Conservation (phyloP, 2,888 invertebrate genomes). For the Lasioglossum vierecki region DNA sequence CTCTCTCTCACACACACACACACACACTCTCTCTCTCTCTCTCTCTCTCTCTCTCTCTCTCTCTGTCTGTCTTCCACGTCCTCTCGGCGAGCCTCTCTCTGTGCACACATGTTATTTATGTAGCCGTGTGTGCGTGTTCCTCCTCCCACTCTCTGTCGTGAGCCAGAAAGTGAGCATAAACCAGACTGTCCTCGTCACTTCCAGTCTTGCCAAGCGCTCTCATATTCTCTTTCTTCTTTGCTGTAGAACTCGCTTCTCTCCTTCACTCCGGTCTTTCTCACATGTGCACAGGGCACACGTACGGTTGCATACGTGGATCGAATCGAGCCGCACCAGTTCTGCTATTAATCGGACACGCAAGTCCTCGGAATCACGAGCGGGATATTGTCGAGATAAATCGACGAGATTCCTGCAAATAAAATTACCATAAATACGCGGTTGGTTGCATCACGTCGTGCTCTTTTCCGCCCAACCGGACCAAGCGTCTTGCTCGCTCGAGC, state of each 20-base stretch:
- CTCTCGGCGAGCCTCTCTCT: constrained; percentile 18
- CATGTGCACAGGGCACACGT: neutral
- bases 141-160: constrained; percentile 58
- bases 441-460: constrained; percentile 40
- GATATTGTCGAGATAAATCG: constrained; percentile 52
- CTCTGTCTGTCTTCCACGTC: neutral
- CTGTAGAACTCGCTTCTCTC: neutral
- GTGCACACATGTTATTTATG: constrained; percentile 49
- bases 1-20: constrained; percentile 22
- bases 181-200: constrained; percentile 41
- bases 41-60: constrained; percentile 33
- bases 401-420: constrained; percentile 54
- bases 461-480: constrained; percentile 20
- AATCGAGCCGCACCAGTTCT: constrained; percentile 37
- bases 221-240: constrained; percentile 13
- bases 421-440: constrained; percentile 49
- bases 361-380: constrained; percentile 55
- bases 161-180: constrained; percentile 58
- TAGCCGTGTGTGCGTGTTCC: constrained; percentile 55
- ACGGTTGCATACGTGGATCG: neutral
- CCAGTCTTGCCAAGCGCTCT: constrained; percentile 5
- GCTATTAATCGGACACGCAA: constrained; percentile 59
- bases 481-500: neutral
- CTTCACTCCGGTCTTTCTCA: neutral
- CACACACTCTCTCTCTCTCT: constrained; percentile 17